Conservation (phyloP, 2,888 invertebrate genomes). For the Teleiodes luculella region DNA sequence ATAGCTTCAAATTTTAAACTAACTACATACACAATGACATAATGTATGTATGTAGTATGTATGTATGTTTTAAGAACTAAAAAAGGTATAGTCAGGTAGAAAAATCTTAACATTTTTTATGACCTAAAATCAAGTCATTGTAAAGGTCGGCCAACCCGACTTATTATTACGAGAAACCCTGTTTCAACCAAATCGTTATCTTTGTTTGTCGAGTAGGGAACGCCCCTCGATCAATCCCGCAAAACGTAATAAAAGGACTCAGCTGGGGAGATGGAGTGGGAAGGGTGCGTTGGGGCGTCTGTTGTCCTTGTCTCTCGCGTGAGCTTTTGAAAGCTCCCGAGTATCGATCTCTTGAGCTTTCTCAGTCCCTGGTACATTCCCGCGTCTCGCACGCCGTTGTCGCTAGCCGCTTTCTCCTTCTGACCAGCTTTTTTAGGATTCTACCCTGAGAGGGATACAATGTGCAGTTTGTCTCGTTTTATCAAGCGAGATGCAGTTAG, state of each 20-base stretch:
- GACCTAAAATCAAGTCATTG: background rate
- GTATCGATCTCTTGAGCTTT: constrained; percentile 34
- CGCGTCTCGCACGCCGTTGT: constrained; percentile 70
- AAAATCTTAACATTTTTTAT: constrained; percentile 2
- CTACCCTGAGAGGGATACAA: constrained; percentile 35
- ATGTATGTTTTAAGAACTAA: background rate
- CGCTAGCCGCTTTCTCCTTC: constrained; percentile 77
- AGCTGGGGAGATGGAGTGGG: constrained; percentile 41
- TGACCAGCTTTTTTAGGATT: constrained; percentile 51
- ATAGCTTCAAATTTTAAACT: background rate
- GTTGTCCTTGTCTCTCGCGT: constrained; percentile 50
- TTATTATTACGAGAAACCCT: too few relatives aligned
- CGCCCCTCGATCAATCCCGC: constrained; percentile 30
- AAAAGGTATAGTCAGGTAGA: constrained; percentile 9
- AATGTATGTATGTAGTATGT: background rate
- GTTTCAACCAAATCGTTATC: background rate
- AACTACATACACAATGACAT: background rate
- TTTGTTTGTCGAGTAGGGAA: constrained; percentile 20
- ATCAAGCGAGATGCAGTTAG: background rate
- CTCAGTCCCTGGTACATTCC: constrained; percentile 69
- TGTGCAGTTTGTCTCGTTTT: constrained; percentile 29
- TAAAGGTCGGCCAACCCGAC: background rate
- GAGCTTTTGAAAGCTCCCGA: constrained; percentile 63
- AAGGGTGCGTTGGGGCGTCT: constrained; percentile 35
- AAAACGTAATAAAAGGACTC: constrained; percentile 33